Evolutionary conservation across 2,888 invertebrate species (phyloP).

Genomic region (Melanostoma mellinum): DNA sequence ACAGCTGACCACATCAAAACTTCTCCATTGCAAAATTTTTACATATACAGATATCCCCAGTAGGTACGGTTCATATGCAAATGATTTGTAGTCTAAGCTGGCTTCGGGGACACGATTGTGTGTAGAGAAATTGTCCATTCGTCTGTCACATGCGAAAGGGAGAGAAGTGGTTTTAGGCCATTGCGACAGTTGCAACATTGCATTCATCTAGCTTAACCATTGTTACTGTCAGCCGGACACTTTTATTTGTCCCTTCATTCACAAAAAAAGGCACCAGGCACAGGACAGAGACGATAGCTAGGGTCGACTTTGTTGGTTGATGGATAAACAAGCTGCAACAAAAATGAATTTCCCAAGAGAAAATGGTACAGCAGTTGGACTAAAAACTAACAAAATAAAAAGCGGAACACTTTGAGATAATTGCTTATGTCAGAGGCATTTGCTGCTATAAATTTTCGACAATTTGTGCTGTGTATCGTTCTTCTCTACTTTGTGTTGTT

Average conservation of each 20-base stretch:
- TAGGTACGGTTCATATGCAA: constrained; percentile 59
- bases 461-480: constrained; percentile 45
- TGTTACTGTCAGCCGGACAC: constrained; percentile 69
- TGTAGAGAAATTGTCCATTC: constrained; percentile 37
- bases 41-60: constrained; percentile 1
- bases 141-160: constrained; percentile 30
- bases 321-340: constrained; percentile 20
- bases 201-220: constrained; percentile 70
- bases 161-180: constrained; percentile 55
- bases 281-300: constrained; percentile 5
- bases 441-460: constrained; percentile 61
- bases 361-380: constrained; percentile 29
- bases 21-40: constrained; percentile 62
- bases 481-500: constrained; percentile 5
- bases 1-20: constrained; percentile 71
- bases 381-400: constrained; percentile 11
- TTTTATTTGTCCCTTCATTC: constrained; percentile 65
- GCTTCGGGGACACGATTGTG: constrained; percentile 42
- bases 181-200: constrained; percentile 70
- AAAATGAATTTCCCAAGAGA: constrained; percentile 38
- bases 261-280: constrained; percentile 28
- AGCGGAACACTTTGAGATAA: constrained; percentile 57
- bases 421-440: constrained; percentile 66
- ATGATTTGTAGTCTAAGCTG: constrained; percentile 68
- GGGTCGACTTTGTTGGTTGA: constrained; percentile 43